These are phyloP conservation scores for Drosophila setifemur DNA, from an alignment of 1,140 invertebrate species.

Conservation along the genomic window DNA sequence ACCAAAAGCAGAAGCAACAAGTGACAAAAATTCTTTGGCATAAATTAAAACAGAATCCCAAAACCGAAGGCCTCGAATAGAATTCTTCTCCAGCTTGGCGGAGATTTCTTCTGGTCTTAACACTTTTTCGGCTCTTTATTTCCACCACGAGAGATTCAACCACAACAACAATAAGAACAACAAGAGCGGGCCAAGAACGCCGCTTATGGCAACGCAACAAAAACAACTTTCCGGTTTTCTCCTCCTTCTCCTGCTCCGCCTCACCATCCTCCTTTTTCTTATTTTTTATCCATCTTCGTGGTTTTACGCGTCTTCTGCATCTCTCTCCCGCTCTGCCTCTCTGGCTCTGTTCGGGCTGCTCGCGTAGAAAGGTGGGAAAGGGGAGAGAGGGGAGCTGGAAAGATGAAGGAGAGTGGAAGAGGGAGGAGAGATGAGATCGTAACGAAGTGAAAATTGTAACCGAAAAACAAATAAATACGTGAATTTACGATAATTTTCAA, in stretches of 20 bases:
- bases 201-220: slow-evolving; percentile 57
- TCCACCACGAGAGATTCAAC: slow-evolving; percentile 25
- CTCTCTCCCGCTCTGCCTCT: slow-evolving; percentile 8
- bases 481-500: slow-evolving; percentile 39
- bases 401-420: slow-evolving; percentile 10
- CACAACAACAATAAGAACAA: slow-evolving; percentile 28
- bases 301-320: slow-evolving; percentile 59
- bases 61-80: slow-evolving; percentile 22
- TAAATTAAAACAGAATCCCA: slow-evolving; percentile 55
- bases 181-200: slow-evolving; percentile 42
- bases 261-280: slow-evolving; percentile 48
- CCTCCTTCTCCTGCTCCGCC: slow-evolving; percentile 29
- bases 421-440: slow-evolving; percentile 43
- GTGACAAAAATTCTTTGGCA: slow-evolving; percentile 64
- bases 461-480: slow-evolving; percentile 47
- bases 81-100: slow-evolving; percentile 39
- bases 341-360: slow-evolving; percentile 1
- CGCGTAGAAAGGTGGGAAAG: slow-evolving; percentile 5
- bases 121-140: slow-evolving; percentile 29
- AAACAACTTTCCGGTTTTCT: slow-evolving; percentile 75
- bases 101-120: slow-evolving; percentile 39
- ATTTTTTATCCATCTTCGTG: slow-evolving; percentile 70
- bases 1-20: slow-evolving; percentile 62
- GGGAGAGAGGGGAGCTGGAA: no score
- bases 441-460: slow-evolving; percentile 48